A percentile compares a stretch with the other conserved stretches of the same genome.
Evolutionary conservation across 2,888 invertebrate species (phyloP).

Genomic region (Pegoplata infirma): DNA sequence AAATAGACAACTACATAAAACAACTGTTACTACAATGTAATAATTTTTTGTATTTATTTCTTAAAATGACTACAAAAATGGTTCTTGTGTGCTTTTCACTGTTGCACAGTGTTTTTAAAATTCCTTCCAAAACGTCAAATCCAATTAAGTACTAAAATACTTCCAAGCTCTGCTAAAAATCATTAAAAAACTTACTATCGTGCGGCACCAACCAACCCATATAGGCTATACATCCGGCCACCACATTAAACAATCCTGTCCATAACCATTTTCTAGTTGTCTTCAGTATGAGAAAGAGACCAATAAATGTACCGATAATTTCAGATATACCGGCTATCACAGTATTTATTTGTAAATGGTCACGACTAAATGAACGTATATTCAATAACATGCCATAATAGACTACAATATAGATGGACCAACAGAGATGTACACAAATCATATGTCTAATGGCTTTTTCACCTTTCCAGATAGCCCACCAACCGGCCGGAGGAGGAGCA

Average conservation of each 20-base stretch:
- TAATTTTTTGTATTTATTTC: too few relatives aligned
- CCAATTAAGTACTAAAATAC: too few relatives aligned
- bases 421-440: constrained; percentile 76
- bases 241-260: constrained; percentile 76
- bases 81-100: too few relatives aligned
- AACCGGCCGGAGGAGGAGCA: constrained; percentile 75
- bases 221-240: constrained; percentile 75
- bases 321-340: constrained; percentile 77
- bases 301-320: constrained; percentile 77
- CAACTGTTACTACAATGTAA: too few relatives aligned
- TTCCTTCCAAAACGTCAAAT: too few relatives aligned
- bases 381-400: constrained; percentile 79
- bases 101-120: too few relatives aligned
- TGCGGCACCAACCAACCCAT: constrained; percentile 77
- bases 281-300: constrained; percentile 75
- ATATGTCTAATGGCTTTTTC: constrained; percentile 74
- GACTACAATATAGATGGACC: constrained; percentile 78
- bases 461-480: constrained; percentile 78
- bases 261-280: constrained; percentile 77
- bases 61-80: too few relatives aligned
- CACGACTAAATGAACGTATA: constrained; percentile 78
- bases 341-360: constrained; percentile 78
- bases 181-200: constrained; percentile 66
- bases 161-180: too few relatives aligned
- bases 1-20: too few relatives aligned